phyloP scores from a whole-genome alignment of 2,797 vertebrate genomes.

The Mormyrops attenuatus region DNA sequence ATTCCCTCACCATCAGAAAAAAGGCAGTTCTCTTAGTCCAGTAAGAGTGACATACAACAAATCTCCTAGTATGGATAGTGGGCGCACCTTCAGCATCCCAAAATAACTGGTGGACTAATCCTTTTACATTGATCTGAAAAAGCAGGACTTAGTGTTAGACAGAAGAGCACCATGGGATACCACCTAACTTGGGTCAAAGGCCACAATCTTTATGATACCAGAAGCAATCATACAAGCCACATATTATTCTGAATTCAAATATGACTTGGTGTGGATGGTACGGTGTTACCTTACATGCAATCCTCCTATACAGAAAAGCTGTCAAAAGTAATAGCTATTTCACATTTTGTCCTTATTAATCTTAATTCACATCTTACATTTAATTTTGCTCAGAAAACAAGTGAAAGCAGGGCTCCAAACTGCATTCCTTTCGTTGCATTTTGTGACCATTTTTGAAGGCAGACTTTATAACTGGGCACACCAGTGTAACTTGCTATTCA shows the following conservation, averaged over 20 bases:
- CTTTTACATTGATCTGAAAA: background rate
- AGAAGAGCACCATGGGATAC: background rate
- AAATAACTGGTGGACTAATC: background rate
- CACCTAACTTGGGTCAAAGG: background rate
- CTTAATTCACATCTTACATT: background rate
- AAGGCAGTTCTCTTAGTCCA: background rate
- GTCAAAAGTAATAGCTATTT: no score
- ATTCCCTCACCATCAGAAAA: background rate
- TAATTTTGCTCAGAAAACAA: no score
- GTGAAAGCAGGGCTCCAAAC: no score
- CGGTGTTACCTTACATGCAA: no score
- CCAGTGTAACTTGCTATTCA: no score
- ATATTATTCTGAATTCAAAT: no score
- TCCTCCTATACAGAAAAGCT: no score
- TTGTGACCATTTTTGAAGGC: no score
- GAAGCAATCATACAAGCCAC: no score
- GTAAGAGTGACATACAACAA: background rate
- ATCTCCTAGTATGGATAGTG: background rate
- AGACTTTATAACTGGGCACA: no score
- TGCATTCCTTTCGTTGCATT: no score
- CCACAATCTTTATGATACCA: background rate
- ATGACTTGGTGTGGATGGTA: no score
- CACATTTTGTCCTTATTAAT: background rate
- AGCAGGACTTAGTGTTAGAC: background rate
- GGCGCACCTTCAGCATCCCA: background rate